Evolutionary conservation across 2,888 invertebrate species (phyloP), one percentile per base, ranked within the genome.

Genomic region (Laspeyria flexula): DNA sequence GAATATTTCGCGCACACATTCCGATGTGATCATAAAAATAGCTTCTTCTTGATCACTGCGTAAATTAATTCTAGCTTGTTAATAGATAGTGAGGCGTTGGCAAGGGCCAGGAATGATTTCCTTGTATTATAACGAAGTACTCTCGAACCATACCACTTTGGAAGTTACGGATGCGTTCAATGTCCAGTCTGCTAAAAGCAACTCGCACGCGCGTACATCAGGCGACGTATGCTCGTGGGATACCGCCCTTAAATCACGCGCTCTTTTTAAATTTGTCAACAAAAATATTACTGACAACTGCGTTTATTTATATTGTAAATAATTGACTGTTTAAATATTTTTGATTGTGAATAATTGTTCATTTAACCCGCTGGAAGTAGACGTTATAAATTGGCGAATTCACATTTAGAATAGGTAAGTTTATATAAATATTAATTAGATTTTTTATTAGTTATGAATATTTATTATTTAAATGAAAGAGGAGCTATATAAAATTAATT

Each of bases 121-220:
- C 73, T 66, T 61, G 71, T 77, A 59, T 61, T 43, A 55, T 37
- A 64, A 56, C 72, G 68, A 72, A 69, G 73, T 80, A 77, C 79
- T 75, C 66, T 59, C 68, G 63, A 70, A 75, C 71, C 65, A 73
- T 66, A 74, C 71, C 69, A 72, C 77, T 79, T 79, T 77, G 70
- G 72, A 73, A 76, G 76, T 62, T 76, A 85, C 83, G 77, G 82
- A 75, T 75, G 80, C 82, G 77, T 79, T 72, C 70, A 64, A 68
- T 75, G 81, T 79, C 86, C 90, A 90, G 90, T 90, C 81, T 79
- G 77, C 74, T 80, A 73, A 82, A 84, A 83, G 86, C 90, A 82
- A 73, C 82, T 79, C 81, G 75, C 77, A 68, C 75, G 80, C 73
- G 65, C 79, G 78, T 77, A 81, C 83, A 75, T 71, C 72, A 79